Conservation (phyloP, 2,113 vertebrate genomes). For the Hyaena hyaena region DNA sequence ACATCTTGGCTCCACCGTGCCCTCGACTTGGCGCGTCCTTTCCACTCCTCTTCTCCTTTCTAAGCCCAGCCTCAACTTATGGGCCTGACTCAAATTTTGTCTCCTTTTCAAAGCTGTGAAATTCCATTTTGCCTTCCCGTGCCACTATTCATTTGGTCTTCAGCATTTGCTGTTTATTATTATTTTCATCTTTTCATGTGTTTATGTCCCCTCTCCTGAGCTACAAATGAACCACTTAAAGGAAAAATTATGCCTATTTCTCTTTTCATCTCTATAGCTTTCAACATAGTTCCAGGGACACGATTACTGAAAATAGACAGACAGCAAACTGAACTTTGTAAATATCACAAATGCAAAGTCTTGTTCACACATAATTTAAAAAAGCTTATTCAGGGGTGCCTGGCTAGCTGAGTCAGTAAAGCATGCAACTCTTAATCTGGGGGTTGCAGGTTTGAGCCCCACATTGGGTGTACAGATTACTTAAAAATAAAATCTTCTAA, state of each 20-base stretch:
- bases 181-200: slow-evolving; percentile 29
- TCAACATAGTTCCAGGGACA: not conserved
- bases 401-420: not conserved
- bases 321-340: slow-evolving; percentile 3
- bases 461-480: not conserved
- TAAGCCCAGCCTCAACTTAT: not conserved
- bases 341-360: slow-evolving; percentile 37
- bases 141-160: not conserved
- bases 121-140: not conserved
- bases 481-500: not conserved
- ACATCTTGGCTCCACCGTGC: not conserved
- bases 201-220: slow-evolving; percentile 26
- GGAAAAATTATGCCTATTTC: slow-evolving; percentile 8
- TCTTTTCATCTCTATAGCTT: slow-evolving; percentile 26
- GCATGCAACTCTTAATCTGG: not conserved
- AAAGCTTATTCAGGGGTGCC: not conserved
- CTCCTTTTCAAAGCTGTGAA: not conserved
- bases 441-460: not conserved
- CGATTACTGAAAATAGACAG: not conserved
- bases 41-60: slow-evolving; percentile 28
- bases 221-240: slow-evolving; percentile 45
- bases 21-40: not conserved
- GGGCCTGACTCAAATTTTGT: not conserved
- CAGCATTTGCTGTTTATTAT: slow-evolving; percentile 19
- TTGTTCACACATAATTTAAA: not conserved